Evolutionary conservation across 2,797 vertebrate species (phyloP).

Genomic region (Pristis pectinata): DNA sequence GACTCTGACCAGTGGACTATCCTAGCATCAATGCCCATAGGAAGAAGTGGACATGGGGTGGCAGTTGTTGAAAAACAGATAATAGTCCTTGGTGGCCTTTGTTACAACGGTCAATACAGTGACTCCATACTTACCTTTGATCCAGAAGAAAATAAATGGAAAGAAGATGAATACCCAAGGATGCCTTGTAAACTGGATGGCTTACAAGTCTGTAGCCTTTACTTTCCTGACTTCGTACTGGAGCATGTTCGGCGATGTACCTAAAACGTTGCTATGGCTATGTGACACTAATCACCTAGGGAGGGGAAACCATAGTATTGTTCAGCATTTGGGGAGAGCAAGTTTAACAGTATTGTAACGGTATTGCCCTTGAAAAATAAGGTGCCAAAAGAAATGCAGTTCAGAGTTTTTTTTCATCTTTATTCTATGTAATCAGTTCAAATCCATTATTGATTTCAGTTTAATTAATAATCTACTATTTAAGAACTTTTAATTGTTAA

Average conservation of each 20-base stretch:
- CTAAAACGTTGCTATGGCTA: constrained; percentile 56
- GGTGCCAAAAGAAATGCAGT: constrained; percentile 58
- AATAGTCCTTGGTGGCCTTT: constrained; percentile 97
- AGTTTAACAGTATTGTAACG: constrained; percentile 47
- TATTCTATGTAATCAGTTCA: background rate
- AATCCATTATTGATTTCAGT: background rate
- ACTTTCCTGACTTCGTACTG: constrained; percentile 93
- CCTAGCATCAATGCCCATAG: constrained; percentile 95
- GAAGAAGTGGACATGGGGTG: constrained; percentile 92
- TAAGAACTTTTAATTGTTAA: background rate
- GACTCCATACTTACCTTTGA: constrained; percentile 98
- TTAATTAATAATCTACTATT: background rate
- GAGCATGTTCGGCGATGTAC: constrained; percentile 93
- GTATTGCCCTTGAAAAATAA: constrained; percentile 27
- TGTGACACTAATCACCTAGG: background rate
- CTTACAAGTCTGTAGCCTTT: constrained; percentile 95
- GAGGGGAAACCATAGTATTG: background rate
- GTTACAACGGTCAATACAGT: constrained; percentile 98
- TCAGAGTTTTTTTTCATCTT: constrained; percentile 54
- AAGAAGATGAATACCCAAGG: constrained; percentile 97
- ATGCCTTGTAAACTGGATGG: constrained; percentile 99
- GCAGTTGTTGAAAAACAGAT: constrained; percentile 93
- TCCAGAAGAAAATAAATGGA: constrained; percentile 98
- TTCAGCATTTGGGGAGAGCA: constrained; percentile 53
- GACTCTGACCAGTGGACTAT: constrained; percentile 96